Evolutionary conservation across 2,113 vertebrate genomes (phyloP), one percentile per base, ranked within the genome.

Genomic region (Chloebia gouldiae): DNA sequence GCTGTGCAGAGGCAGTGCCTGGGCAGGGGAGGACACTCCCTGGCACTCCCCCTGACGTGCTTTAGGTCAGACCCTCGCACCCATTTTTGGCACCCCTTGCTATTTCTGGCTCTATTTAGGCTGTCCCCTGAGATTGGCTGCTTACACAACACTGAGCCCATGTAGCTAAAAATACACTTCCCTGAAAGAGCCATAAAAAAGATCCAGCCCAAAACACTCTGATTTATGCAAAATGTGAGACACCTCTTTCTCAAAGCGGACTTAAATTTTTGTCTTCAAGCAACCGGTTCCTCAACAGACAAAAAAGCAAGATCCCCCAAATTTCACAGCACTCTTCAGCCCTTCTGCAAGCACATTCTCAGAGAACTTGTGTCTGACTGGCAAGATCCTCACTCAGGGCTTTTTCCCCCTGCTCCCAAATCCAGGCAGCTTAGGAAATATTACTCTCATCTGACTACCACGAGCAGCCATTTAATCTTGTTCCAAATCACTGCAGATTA

Each of bases 111-210:
- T 88, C 92, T 97, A n/a, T 97, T 97, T 96, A 69, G 88, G 37
- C 94, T 89, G 96, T 95, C 97, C 96, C 96, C 59, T 85, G 95
- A 91, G 94, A 90, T 61, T 71, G 86, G 78, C 73, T 82, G 69
- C 94, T 98, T 98, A 97, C 82, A 88, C 95, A 97, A 97, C 75
- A 90, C 39, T 13, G 39, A 95, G 83, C 90, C 96, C 11, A 6
- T 27, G 18, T 1, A 60, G 90, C 97, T 98, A 97, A 98, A 98
- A 98, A 98, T 97, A 97, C 20, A 39, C 63, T 75, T 94, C 93
- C 91, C 95, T 95, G 90, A 63, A 93, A 95, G 86, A 94, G 90
- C 87, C 92, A 49, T 68, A 75, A 93, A 94, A 96, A 79, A 91
- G 11, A 30, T 59, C 68, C 80, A 60, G 63, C 75, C 57, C 56